Evolutionary conservation across 2,888 invertebrate genomes (phyloP).

Genomic region (Liopterus haemorrhoidalis): DNA sequence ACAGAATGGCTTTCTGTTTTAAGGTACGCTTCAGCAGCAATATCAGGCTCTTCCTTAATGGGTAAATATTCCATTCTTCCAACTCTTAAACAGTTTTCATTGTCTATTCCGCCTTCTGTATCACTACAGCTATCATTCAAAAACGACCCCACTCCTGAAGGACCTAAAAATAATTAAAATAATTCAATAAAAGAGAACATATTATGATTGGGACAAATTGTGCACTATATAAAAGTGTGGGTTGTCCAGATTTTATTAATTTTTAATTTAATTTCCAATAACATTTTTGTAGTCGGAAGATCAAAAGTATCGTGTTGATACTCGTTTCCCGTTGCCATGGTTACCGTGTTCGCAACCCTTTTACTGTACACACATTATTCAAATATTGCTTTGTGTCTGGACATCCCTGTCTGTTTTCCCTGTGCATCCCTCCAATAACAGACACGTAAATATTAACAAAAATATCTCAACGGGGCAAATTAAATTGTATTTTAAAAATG

Average conservation of each 20-base stretch:
- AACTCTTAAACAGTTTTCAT: conserved; percentile 31
- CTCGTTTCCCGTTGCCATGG: conserved; percentile 3
- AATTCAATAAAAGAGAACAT: conserved; percentile 7
- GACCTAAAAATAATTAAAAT: conserved; percentile 39
- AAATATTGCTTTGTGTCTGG: no score
- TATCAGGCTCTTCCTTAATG: conserved; percentile 47
- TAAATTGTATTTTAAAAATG: no score
- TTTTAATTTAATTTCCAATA: no score
- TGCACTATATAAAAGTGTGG: background rate
- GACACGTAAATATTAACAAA: no score
- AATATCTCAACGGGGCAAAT: no score
- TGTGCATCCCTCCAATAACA: no score
- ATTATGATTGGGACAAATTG: no score
- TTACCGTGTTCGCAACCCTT: conserved; percentile 16
- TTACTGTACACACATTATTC: no score
- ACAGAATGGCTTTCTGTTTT: conserved; percentile 32
- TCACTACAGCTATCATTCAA: conserved; percentile 51
- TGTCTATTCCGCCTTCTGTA: conserved; percentile 43
- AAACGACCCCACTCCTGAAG: conserved; percentile 44
- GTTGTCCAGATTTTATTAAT: no score
- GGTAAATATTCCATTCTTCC: conserved; percentile 39
- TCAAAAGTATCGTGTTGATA: conserved; percentile 11
- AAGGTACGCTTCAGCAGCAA: conserved; percentile 39
- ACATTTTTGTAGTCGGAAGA: no score
- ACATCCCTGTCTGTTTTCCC: no score